Percentiles rank a stretch among this genome's conserved stretches.
These are phyloP conservation scores for Caenorhabditis macrosperma DNA, from an alignment of 2,888 invertebrate species.

Conservation along the genomic window DNA sequence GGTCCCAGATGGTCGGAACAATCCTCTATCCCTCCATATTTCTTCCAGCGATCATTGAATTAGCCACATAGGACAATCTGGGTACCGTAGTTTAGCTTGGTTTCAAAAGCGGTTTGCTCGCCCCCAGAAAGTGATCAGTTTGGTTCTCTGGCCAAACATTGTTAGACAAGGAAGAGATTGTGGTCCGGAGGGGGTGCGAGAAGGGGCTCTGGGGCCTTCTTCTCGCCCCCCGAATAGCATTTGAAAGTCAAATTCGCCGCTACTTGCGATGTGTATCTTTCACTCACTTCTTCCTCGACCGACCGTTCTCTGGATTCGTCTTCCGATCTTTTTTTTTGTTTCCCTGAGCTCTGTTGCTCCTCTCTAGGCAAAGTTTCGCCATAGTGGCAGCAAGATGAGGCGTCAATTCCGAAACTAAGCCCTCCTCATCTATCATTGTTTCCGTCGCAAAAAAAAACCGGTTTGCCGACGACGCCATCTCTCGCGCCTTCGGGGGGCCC, in stretches of 20 bases:
- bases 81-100: background rate
- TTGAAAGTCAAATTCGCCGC: constrained; percentile 51
- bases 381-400: background rate
- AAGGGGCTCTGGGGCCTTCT: constrained; percentile 16
- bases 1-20: constrained; percentile 47
- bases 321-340: no score
- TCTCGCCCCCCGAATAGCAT: constrained; percentile 39
- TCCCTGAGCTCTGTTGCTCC: no score
- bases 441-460: constrained; percentile 27
- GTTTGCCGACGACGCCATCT: constrained; percentile 16
- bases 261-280: no score
- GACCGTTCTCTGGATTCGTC: no score
- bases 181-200: background rate
- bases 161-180: constrained; percentile 40
- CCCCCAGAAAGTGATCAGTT: background rate
- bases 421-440: constrained; percentile 48
- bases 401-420: constrained; percentile 51
- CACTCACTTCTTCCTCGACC: no score
- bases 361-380: no score
- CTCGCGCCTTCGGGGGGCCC: background rate
- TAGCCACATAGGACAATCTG: constrained; percentile 3
- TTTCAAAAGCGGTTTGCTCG: background rate
- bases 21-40: constrained; percentile 12
- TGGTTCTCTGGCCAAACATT: constrained; percentile 26
- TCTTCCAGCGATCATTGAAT: constrained; percentile 37